phyloP scores from a whole-genome alignment of 2,113 vertebrate species.

The Oostethus manadensis region DNA sequence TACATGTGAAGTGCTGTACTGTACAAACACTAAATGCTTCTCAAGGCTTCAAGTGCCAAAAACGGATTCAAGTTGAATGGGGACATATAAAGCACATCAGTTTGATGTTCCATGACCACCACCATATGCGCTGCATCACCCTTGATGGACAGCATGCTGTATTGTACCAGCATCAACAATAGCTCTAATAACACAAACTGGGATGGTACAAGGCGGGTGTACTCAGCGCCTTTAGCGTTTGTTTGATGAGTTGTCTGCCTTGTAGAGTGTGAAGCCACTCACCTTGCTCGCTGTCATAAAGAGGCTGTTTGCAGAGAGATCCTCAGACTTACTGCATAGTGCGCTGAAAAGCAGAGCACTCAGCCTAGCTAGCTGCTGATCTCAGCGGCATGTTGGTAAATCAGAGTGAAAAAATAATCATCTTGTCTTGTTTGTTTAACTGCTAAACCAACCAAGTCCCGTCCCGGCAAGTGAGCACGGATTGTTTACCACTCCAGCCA shows the following conservation, averaged over 20 bases:
- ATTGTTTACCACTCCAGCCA: conserved; percentile 35
- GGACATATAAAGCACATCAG: neutral
- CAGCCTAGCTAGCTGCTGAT: conserved; percentile 63
- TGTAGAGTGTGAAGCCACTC: conserved; percentile 67
- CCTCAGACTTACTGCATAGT: conserved; percentile 63
- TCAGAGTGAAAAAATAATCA: conserved; percentile 59
- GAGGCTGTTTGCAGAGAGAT: conserved; percentile 74
- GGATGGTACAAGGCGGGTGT: conserved; percentile 43
- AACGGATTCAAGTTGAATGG: conserved; percentile 35
- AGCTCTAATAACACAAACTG: conserved; percentile 56
- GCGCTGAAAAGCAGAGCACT: conserved; percentile 53
- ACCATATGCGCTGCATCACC: conserved; percentile 6
- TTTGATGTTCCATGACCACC: neutral
- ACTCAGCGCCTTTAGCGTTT: conserved; percentile 62
- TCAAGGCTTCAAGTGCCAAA: conserved; percentile 55
- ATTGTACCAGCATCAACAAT: conserved; percentile 50
- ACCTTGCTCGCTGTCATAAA: conserved; percentile 70
- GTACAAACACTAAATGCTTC: conserved; percentile 60
- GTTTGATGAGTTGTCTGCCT: conserved; percentile 67
- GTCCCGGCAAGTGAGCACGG: conserved; percentile 31
- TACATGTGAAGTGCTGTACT: conserved; percentile 32
- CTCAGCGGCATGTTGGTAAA: conserved; percentile 59
- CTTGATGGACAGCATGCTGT: conserved; percentile 30
- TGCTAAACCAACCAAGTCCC: conserved; percentile 37
- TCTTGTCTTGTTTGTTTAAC: conserved; percentile 52